phyloP scores from a whole-genome alignment of 2,797 vertebrate species.

The Mareca strepera region DNA sequence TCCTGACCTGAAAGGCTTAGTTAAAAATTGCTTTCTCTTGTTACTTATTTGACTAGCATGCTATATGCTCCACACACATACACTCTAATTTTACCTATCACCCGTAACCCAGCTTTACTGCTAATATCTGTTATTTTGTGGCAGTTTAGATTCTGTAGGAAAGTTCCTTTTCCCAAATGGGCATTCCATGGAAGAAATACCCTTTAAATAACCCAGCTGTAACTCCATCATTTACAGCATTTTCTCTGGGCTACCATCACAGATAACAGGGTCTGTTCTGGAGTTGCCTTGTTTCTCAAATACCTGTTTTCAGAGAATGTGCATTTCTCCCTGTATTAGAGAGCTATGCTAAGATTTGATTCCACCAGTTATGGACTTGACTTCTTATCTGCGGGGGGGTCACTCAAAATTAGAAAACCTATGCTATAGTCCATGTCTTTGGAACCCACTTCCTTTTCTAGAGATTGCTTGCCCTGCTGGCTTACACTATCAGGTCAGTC shows the following conservation, averaged over 20 bases:
- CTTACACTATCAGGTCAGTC: not conserved
- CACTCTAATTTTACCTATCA: too few relatives aligned
- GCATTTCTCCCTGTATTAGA: not conserved
- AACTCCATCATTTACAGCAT: not conserved
- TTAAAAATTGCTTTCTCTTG: not conserved
- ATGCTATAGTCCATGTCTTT: not conserved
- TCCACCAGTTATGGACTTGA: not conserved
- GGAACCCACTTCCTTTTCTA: not conserved
- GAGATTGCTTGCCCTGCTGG: not conserved
- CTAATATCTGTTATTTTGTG: not conserved
- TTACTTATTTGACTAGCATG: not conserved
- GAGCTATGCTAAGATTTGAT: not conserved
- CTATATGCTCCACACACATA: not conserved
- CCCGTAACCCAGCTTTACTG: not conserved
- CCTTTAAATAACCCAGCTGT: not conserved
- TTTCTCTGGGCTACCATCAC: not conserved
- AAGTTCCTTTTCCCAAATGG: not conserved
- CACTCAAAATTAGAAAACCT: not conserved
- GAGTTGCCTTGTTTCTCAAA: not conserved
- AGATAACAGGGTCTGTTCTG: not conserved
- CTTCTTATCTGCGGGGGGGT: accelerated
- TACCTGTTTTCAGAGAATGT: not conserved
- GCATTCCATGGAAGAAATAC: not conserved
- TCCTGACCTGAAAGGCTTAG: not conserved
- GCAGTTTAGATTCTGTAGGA: not conserved